Evolutionary conservation across 2,888 invertebrate genomes (phyloP).

Genomic region (Sisyra terminalis): DNA sequence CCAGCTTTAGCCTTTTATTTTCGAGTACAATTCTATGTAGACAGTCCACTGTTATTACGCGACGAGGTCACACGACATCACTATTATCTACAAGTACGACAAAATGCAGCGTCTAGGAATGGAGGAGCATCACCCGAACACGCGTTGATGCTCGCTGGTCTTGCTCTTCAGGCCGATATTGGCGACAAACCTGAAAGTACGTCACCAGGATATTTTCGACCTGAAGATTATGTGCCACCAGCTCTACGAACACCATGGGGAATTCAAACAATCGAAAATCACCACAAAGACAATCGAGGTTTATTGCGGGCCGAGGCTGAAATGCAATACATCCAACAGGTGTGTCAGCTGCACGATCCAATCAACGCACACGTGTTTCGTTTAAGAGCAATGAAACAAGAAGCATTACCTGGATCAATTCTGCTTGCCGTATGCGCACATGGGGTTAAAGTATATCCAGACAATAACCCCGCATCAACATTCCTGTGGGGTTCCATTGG

Average conservation of each 20-base stretch:
- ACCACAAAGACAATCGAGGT: constrained; percentile 69
- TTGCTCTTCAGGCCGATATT: constrained; percentile 84
- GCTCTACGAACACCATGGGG: constrained; percentile 38
- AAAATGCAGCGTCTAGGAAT: constrained; percentile 62
- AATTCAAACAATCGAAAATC: constrained; percentile 44
- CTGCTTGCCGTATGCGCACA: constrained; percentile 85
- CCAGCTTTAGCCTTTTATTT: constrained; percentile 80
- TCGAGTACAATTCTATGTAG: constrained; percentile 86
- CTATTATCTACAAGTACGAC: constrained; percentile 87
- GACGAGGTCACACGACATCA: constrained; percentile 85
- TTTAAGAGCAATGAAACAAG: constrained; percentile 58
- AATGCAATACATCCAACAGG: constrained; percentile 76
- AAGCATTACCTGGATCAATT: constrained; percentile 60
- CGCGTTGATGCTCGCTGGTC: constrained; percentile 66
- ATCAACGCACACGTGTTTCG: constrained; percentile 75
- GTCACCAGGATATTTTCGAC: constrained; percentile 48
- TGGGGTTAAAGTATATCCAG: constrained; percentile 76
- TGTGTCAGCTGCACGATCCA: constrained; percentile 65
- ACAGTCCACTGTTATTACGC: constrained; percentile 75
- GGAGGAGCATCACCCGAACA: constrained; percentile 33
- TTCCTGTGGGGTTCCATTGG: constrained; percentile 94
- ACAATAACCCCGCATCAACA: constrained; percentile 50
- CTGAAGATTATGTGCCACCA: constrained; percentile 70
- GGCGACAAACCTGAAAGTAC: constrained; percentile 53
- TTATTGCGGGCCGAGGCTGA: constrained; percentile 69